phyloP scores from a whole-genome alignment of 2,113 vertebrate genomes.

The Nanorana parkeri region DNA sequence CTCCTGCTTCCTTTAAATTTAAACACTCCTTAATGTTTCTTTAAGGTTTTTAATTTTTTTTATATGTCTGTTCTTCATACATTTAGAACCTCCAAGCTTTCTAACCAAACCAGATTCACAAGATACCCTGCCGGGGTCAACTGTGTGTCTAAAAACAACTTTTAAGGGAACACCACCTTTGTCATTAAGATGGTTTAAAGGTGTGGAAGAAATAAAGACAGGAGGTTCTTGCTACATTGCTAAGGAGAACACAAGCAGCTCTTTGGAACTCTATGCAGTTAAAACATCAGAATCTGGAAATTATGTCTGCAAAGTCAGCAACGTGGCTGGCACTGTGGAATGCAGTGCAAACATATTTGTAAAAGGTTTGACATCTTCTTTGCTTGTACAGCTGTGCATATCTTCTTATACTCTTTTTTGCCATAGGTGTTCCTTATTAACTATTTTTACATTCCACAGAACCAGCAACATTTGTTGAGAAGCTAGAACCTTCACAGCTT shows the following conservation, averaged over 20 bases:
- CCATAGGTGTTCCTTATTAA: conserved; percentile 61
- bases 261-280: conserved; percentile 88
- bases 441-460: conserved; percentile 80
- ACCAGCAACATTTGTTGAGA: conserved; percentile 87
- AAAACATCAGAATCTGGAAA: conserved; percentile 86
- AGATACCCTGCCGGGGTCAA: conserved; percentile 85
- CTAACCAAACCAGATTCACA: conserved; percentile 81
- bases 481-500: conserved; percentile 84
- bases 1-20: conserved; percentile 25
- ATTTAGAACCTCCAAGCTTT: conserved; percentile 92
- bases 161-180: conserved; percentile 91
- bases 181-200: conserved; percentile 90
- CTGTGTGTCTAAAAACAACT: conserved; percentile 80
- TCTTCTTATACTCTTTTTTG: background rate
- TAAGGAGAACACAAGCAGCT: conserved; percentile 87
- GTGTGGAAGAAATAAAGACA: conserved; percentile 83
- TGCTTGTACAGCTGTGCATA: conserved; percentile 56
- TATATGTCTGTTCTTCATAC: conserved; percentile 66
- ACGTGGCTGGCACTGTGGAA: conserved; percentile 86
- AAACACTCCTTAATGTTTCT: conserved; percentile 45
- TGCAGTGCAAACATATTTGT: conserved; percentile 89
- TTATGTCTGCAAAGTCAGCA: conserved; percentile 91
- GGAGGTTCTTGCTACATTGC: conserved; percentile 90
- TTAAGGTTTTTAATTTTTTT: conserved; percentile 29
- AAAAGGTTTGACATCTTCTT: conserved; percentile 85